Evolutionary conservation across 2,113 vertebrate genomes (phyloP).

Genomic region (Hypocryptadius cinnamomeus): DNA sequence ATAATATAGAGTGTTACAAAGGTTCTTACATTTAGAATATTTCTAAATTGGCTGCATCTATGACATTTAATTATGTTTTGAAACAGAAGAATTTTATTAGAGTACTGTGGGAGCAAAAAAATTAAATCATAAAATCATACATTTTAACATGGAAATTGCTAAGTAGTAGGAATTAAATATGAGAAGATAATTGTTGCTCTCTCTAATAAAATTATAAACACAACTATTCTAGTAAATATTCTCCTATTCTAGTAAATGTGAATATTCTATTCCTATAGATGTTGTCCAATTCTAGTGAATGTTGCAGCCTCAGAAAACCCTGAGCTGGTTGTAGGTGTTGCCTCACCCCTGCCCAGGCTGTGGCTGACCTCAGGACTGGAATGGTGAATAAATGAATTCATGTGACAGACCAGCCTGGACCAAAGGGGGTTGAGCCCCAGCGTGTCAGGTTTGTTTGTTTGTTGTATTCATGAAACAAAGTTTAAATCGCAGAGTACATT

Average conservation of each 20-base stretch:
- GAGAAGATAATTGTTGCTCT: background rate
- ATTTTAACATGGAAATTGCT: background rate
- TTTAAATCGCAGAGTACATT: background rate
- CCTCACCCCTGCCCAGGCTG: background rate
- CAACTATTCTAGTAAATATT: background rate
- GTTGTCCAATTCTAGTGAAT: background rate
- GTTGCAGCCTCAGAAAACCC: background rate
- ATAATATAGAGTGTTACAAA: background rate
- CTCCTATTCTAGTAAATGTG: background rate
- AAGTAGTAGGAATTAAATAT: background rate
- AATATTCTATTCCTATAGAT: no score
- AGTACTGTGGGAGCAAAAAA: background rate
- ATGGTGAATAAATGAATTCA: background rate
- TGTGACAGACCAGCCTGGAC: fast-evolving
- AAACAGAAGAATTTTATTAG: background rate
- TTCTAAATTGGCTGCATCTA: background rate
- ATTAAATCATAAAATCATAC: background rate
- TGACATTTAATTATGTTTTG: background rate
- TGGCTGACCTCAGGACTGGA: background rate
- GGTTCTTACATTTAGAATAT: background rate
- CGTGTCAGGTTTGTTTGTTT: background rate
- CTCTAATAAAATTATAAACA: background rate
- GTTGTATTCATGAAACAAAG: background rate
- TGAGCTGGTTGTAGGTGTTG: background rate
- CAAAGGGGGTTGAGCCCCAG: background rate